phyloP scores from a whole-genome alignment of 2,888 invertebrate genomes.

The Drosophila antonietae region DNA sequence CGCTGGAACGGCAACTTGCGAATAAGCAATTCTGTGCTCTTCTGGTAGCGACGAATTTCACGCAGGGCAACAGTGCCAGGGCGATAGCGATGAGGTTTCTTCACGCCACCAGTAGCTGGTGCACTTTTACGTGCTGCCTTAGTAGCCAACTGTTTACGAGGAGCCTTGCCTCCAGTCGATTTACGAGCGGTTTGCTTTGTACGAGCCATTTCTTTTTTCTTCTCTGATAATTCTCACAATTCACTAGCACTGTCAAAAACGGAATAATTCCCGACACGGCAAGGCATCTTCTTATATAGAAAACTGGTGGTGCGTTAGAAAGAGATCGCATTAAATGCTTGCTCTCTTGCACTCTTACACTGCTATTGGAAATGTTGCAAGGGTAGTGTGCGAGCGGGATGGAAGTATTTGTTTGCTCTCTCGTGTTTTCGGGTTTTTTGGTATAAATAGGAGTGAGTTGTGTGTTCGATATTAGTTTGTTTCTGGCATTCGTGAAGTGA shows the following conservation, averaged over 20 bases:
- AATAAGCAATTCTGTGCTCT: not conserved
- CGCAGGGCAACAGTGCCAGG: too few relatives aligned
- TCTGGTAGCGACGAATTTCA: too few relatives aligned
- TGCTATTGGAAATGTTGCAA: not conserved
- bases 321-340: not conserved
- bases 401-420: not conserved
- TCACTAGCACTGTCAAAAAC: slow-evolving; percentile 21
- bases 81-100: too few relatives aligned
- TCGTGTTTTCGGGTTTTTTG: not conserved
- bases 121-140: too few relatives aligned
- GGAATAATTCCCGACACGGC: not conserved
- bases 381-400: slow-evolving; percentile 4
- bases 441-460: slow-evolving; percentile 6
- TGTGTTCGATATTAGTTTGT: not conserved
- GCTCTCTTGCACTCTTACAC: too few relatives aligned
- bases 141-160: too few relatives aligned
- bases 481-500: slow-evolving; percentile 11
- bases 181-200: not conserved
- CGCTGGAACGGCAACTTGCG: slow-evolving; percentile 21
- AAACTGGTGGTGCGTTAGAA: slow-evolving; percentile 4
- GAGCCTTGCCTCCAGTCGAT: too few relatives aligned
- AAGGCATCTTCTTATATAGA: slow-evolving; percentile 13
- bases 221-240: slow-evolving; percentile 2
- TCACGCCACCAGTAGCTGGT: too few relatives aligned
- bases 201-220: not conserved